Conservation (phyloP, 2,113 vertebrate species). For the Saccopteryx leptura region DNA sequence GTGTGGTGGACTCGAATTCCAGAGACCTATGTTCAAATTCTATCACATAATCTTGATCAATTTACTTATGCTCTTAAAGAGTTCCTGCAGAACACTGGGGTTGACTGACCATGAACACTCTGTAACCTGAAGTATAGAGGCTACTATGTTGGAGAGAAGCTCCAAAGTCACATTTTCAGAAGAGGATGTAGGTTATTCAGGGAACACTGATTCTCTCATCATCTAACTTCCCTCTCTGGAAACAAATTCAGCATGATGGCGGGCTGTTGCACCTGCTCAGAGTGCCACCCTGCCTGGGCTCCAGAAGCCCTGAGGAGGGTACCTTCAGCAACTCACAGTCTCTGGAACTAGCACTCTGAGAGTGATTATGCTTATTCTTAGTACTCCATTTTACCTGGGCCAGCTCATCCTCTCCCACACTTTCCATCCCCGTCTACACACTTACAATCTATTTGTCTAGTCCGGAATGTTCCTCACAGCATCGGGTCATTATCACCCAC, state of each 20-base stretch:
- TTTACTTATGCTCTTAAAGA: background rate
- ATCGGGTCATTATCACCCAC: background rate
- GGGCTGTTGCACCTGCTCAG: background rate
- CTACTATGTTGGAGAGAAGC: background rate
- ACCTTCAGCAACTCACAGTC: background rate
- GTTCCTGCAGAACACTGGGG: background rate
- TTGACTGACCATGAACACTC: background rate
- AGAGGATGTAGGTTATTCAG: background rate
- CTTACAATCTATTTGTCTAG: background rate
- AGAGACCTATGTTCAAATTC: conserved; percentile 11
- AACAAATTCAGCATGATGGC: background rate
- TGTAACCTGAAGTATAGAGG: background rate
- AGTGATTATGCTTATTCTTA: background rate
- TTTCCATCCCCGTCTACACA: background rate
- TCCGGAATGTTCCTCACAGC: background rate
- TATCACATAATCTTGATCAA: background rate
- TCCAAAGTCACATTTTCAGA: background rate
- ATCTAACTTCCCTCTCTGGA: background rate
- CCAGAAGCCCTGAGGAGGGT: background rate
- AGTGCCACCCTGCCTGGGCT: background rate
- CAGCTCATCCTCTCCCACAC: background rate
- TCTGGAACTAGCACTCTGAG: background rate
- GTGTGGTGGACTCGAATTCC: background rate
- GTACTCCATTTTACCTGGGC: background rate
- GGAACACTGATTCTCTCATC: background rate